phyloP scores from a whole-genome alignment of 2,113 vertebrate species.

The Lota lota region DNA sequence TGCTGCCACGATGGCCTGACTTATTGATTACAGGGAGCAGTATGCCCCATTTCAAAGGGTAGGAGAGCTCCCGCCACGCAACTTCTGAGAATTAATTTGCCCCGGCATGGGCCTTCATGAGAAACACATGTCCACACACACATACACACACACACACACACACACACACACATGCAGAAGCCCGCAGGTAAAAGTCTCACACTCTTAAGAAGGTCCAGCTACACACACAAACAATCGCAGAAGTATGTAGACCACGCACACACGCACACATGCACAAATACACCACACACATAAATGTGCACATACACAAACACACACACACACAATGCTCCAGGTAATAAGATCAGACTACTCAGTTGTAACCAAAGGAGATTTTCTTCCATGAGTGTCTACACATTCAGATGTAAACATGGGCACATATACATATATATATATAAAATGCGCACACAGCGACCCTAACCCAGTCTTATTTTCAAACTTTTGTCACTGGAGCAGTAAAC shows the following conservation, averaged over 20 bases:
- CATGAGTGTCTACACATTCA: constrained; percentile 28
- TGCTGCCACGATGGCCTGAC: constrained; percentile 77
- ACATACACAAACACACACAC: constrained; percentile 18
- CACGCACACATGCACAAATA: background rate
- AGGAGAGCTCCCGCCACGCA: constrained; percentile 75
- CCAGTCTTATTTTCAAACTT: background rate
- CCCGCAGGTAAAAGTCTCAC: constrained; percentile 66
- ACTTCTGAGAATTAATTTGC: constrained; percentile 84
- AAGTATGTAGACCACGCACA: constrained; percentile 13
- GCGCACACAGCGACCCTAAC: constrained; percentile 22
- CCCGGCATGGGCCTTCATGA: constrained; percentile 78
- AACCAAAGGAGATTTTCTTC: constrained; percentile 57
- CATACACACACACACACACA: constrained; percentile 43
- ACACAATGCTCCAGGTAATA: constrained; percentile 65
- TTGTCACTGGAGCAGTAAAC: background rate
- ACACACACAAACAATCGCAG: constrained; percentile 36
- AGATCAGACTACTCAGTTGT: constrained; percentile 58
- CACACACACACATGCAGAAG: constrained; percentile 38
- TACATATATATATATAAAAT: constrained; percentile 1
- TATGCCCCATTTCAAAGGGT: constrained; percentile 81
- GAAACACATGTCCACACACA: constrained; percentile 78
- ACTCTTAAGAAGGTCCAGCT: constrained; percentile 13
- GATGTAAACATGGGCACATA: constrained; percentile 18
- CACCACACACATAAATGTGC: too few relatives aligned
- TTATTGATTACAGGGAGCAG: constrained; percentile 81